phyloP scores from a whole-genome alignment of 2,888 invertebrate species.

The Germaria angustata region DNA sequence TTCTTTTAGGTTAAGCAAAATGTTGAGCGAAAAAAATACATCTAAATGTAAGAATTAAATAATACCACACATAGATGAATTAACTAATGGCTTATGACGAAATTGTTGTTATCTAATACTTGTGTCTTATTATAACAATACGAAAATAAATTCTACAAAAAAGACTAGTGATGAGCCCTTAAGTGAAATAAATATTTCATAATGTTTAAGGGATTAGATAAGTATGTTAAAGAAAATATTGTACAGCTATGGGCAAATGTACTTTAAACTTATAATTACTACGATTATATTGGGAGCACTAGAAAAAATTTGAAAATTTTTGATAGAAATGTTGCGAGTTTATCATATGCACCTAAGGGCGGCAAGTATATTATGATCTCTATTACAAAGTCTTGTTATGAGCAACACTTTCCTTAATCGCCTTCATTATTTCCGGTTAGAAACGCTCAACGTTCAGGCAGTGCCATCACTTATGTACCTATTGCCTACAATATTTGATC shows the following conservation, averaged over 20 bases:
- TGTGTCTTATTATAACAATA: not conserved
- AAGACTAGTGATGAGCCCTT: not conserved
- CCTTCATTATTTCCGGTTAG: no score
- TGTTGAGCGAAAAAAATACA: not conserved
- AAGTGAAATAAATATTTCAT: slow-evolving; percentile 28
- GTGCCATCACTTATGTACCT: no score
- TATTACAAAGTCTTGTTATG: no score
- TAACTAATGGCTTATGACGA: slow-evolving; percentile 59
- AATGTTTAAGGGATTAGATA: slow-evolving; percentile 29
- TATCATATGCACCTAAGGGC: no score
- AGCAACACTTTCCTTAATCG: no score
- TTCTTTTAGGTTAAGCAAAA: slow-evolving; percentile 51
- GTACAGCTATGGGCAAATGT: not conserved
- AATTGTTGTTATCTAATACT: slow-evolving; percentile 59
- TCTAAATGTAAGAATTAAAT: slow-evolving; percentile 44
- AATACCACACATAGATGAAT: slow-evolving; percentile 47
- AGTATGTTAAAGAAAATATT: not conserved
- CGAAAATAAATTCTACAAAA: not conserved
- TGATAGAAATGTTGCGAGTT: no score
- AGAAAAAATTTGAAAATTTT: no score
- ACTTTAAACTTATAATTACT: not conserved
- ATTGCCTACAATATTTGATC: no score
- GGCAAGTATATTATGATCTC: no score
- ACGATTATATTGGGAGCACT: no score
- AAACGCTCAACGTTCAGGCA: no score